Base-by-base conservation (phyloP, 2,113 vertebrate genomes). In the Sinocyclocheilus anshuiensis region DNA sequence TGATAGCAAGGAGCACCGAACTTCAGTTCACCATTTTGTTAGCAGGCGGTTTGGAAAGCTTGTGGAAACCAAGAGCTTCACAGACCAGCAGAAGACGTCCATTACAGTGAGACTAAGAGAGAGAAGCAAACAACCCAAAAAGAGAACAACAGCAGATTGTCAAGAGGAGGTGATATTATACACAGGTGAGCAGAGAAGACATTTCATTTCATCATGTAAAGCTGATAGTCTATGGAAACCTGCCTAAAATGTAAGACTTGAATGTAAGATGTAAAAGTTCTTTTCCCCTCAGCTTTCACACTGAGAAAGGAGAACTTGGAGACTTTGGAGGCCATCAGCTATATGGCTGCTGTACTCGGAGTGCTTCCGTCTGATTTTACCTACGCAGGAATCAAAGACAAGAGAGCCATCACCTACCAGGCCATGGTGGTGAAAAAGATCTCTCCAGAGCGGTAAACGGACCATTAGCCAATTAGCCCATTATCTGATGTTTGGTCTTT, bases 371-470 rank as follows among this genome's bases (percentile, higher is more conserved):
- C 97, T 11, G 97, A 99, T 92, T 99, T 99, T 91, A 97, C 96
- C 91, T 99, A 99, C 5, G 96, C 97, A 20, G 98, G 98, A 78
- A 97, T 97, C 90, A 99, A 99, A 93, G 98, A 99, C 86, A 99
- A 99, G 93, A 96, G 96, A 88, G 98, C 98, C 3, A 63, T 98
- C 89, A 98, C 97, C 50, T 96, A 95, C 87, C 98, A 99, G 86
- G 91, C 95, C 42, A 98, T 99, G 97, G 96, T 98, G 45, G 97
- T 99, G 86, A 98, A 95, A 92, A 98, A 99, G 90, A 95, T 99
- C 77, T 94, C 96, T 42, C 93, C 97, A 77, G 93, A 96, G 65
- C 94, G 96, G 97, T 99, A 84, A 77, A 77, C n/a, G 10, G 12
- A 13, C 6, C 2, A 67, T 65, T 65, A 2, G n/a, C 4, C n/a